A percentile compares a stretch with the other conserved stretches of the same genome.
Evolutionary conservation across 2,113 vertebrate species (phyloP).

Genomic region (Python bivittatus): DNA sequence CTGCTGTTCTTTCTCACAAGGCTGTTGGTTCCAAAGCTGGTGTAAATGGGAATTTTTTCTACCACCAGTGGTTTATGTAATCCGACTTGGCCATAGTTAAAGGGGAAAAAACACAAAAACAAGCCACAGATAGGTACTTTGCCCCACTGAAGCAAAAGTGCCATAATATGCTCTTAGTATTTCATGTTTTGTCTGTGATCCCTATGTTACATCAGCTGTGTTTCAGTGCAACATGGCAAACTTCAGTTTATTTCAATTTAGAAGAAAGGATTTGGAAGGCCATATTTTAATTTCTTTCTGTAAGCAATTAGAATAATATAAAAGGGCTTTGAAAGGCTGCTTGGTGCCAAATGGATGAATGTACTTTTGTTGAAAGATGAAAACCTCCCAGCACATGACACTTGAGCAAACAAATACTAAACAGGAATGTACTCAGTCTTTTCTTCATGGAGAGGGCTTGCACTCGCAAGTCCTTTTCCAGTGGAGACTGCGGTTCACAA

Average conservation of each 20-base stretch:
- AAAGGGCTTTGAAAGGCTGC: conserved; percentile 33
- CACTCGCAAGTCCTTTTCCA: conserved; percentile 2
- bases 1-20: neutral
- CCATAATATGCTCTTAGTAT: neutral
- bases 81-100: conserved; percentile 37
- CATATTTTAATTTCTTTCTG: conserved; percentile 40
- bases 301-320: conserved; percentile 23
- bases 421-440: neutral
- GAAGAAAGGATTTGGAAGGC: neutral
- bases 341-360: neutral
- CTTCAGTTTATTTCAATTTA: neutral
- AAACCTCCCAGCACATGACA: neutral
- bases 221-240: neutral
- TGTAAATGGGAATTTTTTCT: neutral
- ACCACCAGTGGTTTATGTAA: conserved; percentile 38
- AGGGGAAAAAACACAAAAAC: neutral
- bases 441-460: neutral
- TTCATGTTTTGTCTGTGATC: conserved; percentile 1
- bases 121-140: neutral
- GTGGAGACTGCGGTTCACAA: conserved; percentile 4
- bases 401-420: conserved; percentile 13
- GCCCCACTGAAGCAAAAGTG: neutral
- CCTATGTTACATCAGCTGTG: conserved; percentile 4
- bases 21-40: neutral
- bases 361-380: conserved; percentile 13